These are phyloP conservation scores for Thymelicus lineola DNA, from an alignment of 2,888 invertebrate genomes.

Conservation along the genomic window DNA sequence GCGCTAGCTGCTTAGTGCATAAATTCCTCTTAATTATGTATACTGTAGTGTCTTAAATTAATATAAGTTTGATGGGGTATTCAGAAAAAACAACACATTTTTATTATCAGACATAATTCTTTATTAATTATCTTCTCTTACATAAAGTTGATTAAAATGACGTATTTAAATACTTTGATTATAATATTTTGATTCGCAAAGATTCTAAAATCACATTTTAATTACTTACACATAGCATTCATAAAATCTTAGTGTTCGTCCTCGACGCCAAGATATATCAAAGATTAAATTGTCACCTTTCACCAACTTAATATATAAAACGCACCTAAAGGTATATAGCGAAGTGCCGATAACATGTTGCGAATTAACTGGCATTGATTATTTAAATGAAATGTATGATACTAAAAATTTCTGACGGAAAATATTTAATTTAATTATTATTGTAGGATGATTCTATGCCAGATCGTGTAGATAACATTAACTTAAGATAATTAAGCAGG, in stretches of 20 bases:
- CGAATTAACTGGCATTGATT: no score
- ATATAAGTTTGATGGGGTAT: background rate
- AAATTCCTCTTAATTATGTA: no score
- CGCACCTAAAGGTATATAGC: constrained; percentile 3
- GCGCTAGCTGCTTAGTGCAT: no score
- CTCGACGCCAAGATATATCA: background rate
- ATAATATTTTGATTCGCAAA: background rate
- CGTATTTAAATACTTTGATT: background rate
- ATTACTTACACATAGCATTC: background rate
- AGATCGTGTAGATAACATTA: no score
- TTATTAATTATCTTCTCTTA: background rate
- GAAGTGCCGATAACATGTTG: background rate
- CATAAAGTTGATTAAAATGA: background rate
- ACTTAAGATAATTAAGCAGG: no score
- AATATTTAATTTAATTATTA: no score
- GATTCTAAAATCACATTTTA: background rate
- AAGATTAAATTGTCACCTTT: no score
- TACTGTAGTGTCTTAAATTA: background rate
- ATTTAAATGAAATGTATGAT: no score
- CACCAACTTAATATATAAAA: background rate
- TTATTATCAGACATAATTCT: constrained; percentile 5
- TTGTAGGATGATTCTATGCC: no score
- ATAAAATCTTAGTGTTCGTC: background rate
- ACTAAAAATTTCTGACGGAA: no score
- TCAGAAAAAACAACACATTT: background rate